phyloP scores from a whole-genome alignment of 2,888 invertebrate species.

The Phengaris alcon region DNA sequence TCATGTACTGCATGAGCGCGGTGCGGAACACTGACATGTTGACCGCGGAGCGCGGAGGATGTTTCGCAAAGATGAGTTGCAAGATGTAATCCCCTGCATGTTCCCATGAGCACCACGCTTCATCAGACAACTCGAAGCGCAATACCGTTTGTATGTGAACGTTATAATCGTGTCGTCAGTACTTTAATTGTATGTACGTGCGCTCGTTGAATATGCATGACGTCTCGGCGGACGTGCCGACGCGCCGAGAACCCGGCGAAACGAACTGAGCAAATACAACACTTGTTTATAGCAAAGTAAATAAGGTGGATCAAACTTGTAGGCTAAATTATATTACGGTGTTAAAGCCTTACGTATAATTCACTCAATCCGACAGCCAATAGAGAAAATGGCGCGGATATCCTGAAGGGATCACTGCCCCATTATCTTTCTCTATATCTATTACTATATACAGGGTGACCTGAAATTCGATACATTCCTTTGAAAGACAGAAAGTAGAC shows the following conservation, averaged over 20 bases:
- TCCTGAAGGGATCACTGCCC: too few relatives aligned
- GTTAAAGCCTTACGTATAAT: too few relatives aligned
- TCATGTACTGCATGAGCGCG: too few relatives aligned
- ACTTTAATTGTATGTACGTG: slow-evolving; percentile 22
- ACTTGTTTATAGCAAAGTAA: background rate
- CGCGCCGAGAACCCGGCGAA: background rate
- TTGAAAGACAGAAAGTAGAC: too few relatives aligned
- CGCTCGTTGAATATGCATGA: slow-evolving; percentile 17
- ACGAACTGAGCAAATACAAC: slow-evolving; percentile 1
- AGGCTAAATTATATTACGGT: background rate
- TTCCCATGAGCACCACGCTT: slow-evolving; percentile 1
- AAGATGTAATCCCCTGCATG: background rate
- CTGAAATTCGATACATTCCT: too few relatives aligned
- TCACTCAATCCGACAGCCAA: too few relatives aligned
- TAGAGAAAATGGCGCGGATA: too few relatives aligned
- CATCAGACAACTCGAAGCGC: slow-evolving; percentile 6
- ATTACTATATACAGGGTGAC: too few relatives aligned
- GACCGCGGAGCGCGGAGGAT: too few relatives aligned
- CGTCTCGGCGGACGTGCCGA: slow-evolving; percentile 4
- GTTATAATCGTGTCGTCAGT: slow-evolving; percentile 5
- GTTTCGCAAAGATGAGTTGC: background rate
- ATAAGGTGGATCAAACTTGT: background rate
- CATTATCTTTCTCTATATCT: too few relatives aligned
- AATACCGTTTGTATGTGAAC: slow-evolving; percentile 1
- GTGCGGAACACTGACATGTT: too few relatives aligned